These are phyloP conservation scores for Entosphenus tridentatus DNA, from an alignment of 2,113 vertebrate species.

Conservation along the genomic window DNA sequence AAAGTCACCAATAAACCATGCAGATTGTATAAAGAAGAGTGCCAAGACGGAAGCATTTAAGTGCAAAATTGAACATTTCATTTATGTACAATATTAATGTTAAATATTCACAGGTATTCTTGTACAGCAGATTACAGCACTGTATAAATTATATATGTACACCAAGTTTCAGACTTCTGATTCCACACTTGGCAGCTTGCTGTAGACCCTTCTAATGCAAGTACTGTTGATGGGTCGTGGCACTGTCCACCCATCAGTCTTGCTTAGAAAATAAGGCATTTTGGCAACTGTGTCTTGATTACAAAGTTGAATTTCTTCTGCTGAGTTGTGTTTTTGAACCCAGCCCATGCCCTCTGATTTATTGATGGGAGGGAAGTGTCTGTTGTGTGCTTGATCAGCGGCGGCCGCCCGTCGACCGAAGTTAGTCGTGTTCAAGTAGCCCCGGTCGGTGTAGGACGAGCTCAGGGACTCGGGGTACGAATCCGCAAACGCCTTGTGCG, in stretches of 20 bases:
- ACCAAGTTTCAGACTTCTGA: conserved; percentile 3
- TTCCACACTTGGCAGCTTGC: conserved; percentile 3
- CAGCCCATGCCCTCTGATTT: not conserved
- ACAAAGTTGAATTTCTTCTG: not conserved
- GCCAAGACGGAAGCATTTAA: conserved; percentile 2
- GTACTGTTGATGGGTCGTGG: not conserved
- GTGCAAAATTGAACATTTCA: conserved; percentile 2
- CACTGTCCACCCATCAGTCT: conserved; percentile 1
- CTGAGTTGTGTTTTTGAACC: not conserved
- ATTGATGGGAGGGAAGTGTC: conserved; percentile 1
- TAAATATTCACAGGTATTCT: conserved; percentile 5
- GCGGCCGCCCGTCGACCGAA: conserved; percentile 2
- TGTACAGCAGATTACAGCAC: conserved; percentile 3
- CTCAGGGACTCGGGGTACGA: conserved; percentile 2
- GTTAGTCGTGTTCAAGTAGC: not conserved
- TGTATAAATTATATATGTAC: not conserved
- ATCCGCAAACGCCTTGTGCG: too few species aligned
- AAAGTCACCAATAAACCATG: too few species aligned
- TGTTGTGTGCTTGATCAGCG: conserved; percentile 1
- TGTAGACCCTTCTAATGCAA: not conserved
- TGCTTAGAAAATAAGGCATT: conserved; percentile 3
- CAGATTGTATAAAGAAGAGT: not conserved
- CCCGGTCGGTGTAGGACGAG: conserved; percentile 1
- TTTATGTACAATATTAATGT: conserved; percentile 5
- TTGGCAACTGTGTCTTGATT: not conserved